Evolutionary conservation across 2,113 vertebrate genomes (phyloP).

Genomic region (Seriola quinqueradiata): DNA sequence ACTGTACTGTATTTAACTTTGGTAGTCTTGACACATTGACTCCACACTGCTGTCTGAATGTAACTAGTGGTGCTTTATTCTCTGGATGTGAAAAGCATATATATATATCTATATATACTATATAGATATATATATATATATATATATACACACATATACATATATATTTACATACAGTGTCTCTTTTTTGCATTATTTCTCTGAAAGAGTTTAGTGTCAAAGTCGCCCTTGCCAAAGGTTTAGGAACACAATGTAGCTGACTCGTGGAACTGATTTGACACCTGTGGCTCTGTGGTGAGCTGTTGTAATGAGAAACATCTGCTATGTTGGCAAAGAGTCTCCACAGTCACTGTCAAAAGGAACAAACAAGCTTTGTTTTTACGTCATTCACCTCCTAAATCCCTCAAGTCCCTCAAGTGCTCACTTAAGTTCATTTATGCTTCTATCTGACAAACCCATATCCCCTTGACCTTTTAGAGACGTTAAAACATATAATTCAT

Average conservation of each 20-base stretch:
- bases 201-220: conserved; percentile 26
- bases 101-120: background rate
- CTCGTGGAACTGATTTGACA: conserved; percentile 6
- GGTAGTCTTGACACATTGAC: conserved; percentile 60
- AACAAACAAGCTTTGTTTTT: conserved; percentile 2
- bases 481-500: too few relatives aligned
- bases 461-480: background rate
- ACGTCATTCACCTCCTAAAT: background rate
- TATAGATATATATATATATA: conserved; percentile 28
- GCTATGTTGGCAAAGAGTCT: conserved; percentile 17
- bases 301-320: conserved; percentile 48
- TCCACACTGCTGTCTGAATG: conserved; percentile 80
- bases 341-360: conserved; percentile 1
- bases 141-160: background rate
- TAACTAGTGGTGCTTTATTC: conserved; percentile 62
- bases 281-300: conserved; percentile 2
- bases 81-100: conserved; percentile 58
- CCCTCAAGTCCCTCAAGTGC: background rate
- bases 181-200: conserved; percentile 66
- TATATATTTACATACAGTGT: conserved; percentile 62
- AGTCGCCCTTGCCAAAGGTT: background rate
- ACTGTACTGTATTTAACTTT: conserved; percentile 72
- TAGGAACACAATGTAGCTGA: conserved; percentile 18
- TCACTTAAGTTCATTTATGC: background rate
- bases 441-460: background rate